A percentile compares a stretch with the other conserved stretches of the same genome.
phyloP scores from a whole-genome alignment of 2,888 invertebrate species.

The Ophion ventricosus region DNA sequence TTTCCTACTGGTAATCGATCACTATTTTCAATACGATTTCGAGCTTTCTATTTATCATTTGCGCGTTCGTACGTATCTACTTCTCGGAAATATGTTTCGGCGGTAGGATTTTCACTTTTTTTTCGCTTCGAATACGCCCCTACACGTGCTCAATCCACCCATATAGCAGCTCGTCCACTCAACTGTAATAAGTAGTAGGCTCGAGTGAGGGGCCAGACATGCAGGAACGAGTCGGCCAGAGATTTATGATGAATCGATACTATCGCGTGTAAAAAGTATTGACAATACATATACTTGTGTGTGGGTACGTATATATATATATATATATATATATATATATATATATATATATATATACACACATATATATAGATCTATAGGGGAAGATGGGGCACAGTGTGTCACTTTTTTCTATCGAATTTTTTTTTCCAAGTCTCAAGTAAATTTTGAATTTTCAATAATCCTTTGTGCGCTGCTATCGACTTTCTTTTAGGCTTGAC shows the following conservation, averaged over 20 bases:
- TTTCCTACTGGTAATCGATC: too few species aligned
- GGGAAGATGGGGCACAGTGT: too few species aligned
- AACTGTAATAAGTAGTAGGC: constrained; percentile 55
- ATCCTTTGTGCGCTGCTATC: too few species aligned
- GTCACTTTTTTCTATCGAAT: too few species aligned
- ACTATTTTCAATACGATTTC: too few species aligned
- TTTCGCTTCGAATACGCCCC: constrained; percentile 1
- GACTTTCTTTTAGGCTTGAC: too few species aligned
- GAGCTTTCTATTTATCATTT: background rate
- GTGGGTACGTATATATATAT: background rate
- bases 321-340: too few species aligned
- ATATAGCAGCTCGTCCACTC: constrained; percentile 41
- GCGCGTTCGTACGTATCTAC: background rate
- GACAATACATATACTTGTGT: constrained; percentile 33
- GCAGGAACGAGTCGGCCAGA: constrained; percentile 46
- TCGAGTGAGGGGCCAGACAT: constrained; percentile 45
- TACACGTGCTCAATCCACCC: constrained; percentile 43
- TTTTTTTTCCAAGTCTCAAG: too few species aligned
- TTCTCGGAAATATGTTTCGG: background rate
- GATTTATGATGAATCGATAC: constrained; percentile 70
- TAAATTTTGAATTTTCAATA: too few species aligned
- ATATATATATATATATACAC: too few species aligned
- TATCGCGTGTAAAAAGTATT: constrained; percentile 65
- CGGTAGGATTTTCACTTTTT: constrained; percentile 18
- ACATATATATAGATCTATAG: too few species aligned